Base-by-base conservation (phyloP, 2,888 invertebrate genomes). In the Dryobotodes eremita region DNA sequence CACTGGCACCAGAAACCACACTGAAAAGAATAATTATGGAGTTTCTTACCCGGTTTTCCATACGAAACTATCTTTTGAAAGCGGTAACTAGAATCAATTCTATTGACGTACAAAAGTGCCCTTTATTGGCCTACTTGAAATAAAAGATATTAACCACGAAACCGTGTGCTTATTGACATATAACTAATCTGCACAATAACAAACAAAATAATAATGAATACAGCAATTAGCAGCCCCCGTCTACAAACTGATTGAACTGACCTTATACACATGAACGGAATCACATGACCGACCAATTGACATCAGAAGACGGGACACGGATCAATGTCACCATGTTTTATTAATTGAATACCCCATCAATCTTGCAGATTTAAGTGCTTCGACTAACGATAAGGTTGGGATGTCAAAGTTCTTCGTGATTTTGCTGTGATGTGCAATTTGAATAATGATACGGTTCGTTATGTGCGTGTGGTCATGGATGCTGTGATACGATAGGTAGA, bases 261-360 rank as follows among this genome's bases (percentile, higher is more conserved):
- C 85, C 77, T 81, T 55, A 36, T 4, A 48, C 6, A 48, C 23
- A 23, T 46, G 23, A 69, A 59, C 57, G 10, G 0, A 42, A 57
- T 83, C 85, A 86, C 74, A 80, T 85, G 86, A 80, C 26, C 48
- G 86, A 76, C 26, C 42, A 59, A 72, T 85, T 76, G 59, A 26
- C 61, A 68, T 53, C 15, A n/a, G 48, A 69, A n/a, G 57, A 46
- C 31, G 23, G 69, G 59, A 77, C 62, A 64, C n/a, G 4, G 68
- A 82, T 62, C 72, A 75, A 77, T 57, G 72, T 75, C 79, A 85
- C 79, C 61, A 66, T 59, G 57, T 72, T 82, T 57, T 13, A 75
- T 62, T 78, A 57, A 75, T 61, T 68, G 26, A 42, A 61, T 59
- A 13, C 26, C 20, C 3, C 66, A 78, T 85, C 82, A 71, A 77